Percentiles rank a stretch among this genome's conserved stretches.
Evolutionary conservation across 2,797 vertebrate genomes (phyloP).

Genomic region (Mastacembelus armatus): DNA sequence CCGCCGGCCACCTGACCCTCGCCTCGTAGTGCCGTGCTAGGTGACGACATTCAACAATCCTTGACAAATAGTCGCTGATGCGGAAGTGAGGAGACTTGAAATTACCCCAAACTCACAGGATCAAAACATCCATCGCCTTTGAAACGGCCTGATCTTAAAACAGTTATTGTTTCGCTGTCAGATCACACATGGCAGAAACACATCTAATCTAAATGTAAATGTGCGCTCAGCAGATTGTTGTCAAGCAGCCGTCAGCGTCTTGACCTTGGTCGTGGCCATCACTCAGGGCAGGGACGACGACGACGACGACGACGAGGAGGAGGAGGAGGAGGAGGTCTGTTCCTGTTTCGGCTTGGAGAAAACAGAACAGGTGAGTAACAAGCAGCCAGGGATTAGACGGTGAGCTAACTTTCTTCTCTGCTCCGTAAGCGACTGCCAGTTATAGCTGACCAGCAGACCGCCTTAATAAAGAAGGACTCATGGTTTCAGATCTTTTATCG

Average conservation of each 20-base stretch:
- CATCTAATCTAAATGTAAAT: fast-evolving
- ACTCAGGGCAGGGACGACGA: not conserved
- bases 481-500: too few relatives aligned
- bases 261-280: not conserved
- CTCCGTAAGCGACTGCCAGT: not conserved
- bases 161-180: not conserved
- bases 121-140: fast-evolving
- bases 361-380: slow-evolving; percentile 36
- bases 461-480: not conserved
- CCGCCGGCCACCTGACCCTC: slow-evolving; percentile 13
- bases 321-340: slow-evolving; percentile 2
- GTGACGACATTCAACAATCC: not conserved
- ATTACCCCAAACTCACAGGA: fast-evolving
- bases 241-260: slow-evolving; percentile 2
- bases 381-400: fast-evolving
- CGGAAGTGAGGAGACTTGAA: not conserved
- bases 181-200: not conserved
- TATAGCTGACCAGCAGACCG: slow-evolving; percentile 17
- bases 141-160: fast-evolving
- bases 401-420: fast-evolving
- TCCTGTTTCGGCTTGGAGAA: slow-evolving; percentile 2
- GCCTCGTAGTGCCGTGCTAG: not conserved
- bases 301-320: too few relatives aligned
- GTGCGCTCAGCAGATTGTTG: not conserved
- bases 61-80: not conserved